Evolutionary conservation across 2,888 invertebrate species (phyloP), one percentile per base, ranked within the genome.

Genomic region (Alloplasta piceator): DNA sequence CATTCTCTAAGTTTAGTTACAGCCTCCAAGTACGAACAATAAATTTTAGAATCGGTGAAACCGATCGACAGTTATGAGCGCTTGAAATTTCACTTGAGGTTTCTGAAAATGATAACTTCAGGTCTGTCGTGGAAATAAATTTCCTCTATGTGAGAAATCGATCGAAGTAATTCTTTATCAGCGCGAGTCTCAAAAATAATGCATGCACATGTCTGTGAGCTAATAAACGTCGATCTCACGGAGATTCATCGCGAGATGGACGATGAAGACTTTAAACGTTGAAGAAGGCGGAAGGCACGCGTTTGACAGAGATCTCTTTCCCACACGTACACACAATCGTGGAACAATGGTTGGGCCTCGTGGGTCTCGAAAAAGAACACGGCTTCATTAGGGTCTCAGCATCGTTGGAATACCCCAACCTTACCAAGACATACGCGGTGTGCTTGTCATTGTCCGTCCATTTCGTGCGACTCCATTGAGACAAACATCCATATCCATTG

Each of bases 251-350:
- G 4, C 14, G 52, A 14, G 16, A 52, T 52, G 60, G 78, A 78
- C 67, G 60, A 78, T 56, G 64, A 55, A 56, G 46, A 38, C 72
- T 63, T 58, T 71, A 68, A 9, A 38, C 72, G 60, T 58, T 71
- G 64, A 9, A 9, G 9, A 4, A 55, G 6, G 58, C 48, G 36
- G 26, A 63, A 56, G 41, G 12, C 74, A 76, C 74, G 48, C 43
- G 61, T 14, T 80, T 72, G 48, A 85, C 72, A 78, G 80, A 80
- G 39, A 46, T 14, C 16, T 14, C 50, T 43, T 12, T 38, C 73
- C 58, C 26, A 26, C 26, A 26, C 56, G 77, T 4, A 43, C 43
- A 71, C 10, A 43, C 43, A 71, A 38, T 46, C 38, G 48, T 14
- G 48, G 39, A 55, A 58, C 58, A 71, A 71, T 71, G 60, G 70